Conservation (phyloP, 2,797 vertebrate species). For the Chromobotia macracanthus region DNA sequence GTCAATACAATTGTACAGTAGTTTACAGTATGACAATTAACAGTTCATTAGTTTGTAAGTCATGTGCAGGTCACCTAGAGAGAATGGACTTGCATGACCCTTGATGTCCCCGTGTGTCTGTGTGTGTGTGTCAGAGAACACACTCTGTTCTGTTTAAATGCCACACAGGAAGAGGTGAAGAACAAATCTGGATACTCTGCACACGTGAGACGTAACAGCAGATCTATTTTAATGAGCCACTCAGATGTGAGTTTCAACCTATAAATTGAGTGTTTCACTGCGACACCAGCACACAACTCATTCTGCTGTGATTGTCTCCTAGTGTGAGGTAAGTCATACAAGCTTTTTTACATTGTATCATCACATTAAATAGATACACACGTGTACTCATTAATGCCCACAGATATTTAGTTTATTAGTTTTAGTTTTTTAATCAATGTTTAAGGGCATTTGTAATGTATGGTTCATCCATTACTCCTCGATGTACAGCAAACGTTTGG, state of each 20-base stretch:
- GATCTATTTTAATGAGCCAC: constrained; percentile 78
- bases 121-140: constrained; percentile 29
- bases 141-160: constrained; percentile 30
- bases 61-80: background rate
- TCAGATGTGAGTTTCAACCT: constrained; percentile 65
- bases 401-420: no score
- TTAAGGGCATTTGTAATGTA: no score
- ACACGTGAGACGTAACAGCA: constrained; percentile 63
- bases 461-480: background rate
- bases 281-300: constrained; percentile 48
- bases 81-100: constrained; percentile 5
- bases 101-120: constrained; percentile 49
- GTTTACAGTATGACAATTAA: no score
- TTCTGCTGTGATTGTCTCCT: constrained; percentile 54
- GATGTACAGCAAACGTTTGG: background rate
- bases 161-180: constrained; percentile 67
- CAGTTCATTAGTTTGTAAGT: background rate
- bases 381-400: background rate
- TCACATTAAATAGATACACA: no score
- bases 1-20: no score
- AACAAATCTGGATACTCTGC: constrained; percentile 66
- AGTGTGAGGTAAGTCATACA: constrained; percentile 69
- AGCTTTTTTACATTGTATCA: no score
- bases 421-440: no score
- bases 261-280: constrained; percentile 70